Evolutionary conservation across 2,888 invertebrate species (phyloP).

Genomic region (Trissolcus brochymenae): DNA sequence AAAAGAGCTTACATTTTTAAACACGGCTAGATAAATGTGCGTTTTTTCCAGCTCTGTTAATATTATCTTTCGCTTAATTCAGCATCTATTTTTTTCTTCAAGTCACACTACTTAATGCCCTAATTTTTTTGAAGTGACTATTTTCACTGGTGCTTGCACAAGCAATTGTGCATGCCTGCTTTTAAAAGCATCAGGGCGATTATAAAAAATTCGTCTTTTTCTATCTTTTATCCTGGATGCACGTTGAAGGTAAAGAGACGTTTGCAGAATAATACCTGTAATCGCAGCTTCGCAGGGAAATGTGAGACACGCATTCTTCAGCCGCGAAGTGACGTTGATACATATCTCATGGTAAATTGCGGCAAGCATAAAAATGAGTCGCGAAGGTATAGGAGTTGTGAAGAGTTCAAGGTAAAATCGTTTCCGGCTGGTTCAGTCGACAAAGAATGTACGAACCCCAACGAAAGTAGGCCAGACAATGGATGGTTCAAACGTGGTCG

Average conservation of each 20-base stretch:
- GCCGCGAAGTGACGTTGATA: constrained; percentile 20
- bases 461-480: constrained; percentile 62
- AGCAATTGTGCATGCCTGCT: constrained; percentile 13
- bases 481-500: constrained; percentile 61
- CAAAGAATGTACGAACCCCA: constrained; percentile 30
- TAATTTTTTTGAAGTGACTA: constrained; percentile 24
- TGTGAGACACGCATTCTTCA: constrained; percentile 9
- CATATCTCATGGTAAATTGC: constrained; percentile 31
- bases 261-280: constrained; percentile 30
- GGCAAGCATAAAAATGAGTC: constrained; percentile 36
- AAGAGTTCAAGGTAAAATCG: constrained; percentile 46
- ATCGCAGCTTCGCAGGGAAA: constrained; percentile 1
- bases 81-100: not conserved
- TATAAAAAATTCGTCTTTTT: constrained; percentile 25
- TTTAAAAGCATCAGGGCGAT: constrained; percentile 5
- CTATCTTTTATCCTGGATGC: constrained; percentile 14
- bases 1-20: not conserved
- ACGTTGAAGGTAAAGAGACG: constrained; percentile 15
- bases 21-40: not conserved
- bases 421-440: constrained; percentile 26
- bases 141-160: not conserved
- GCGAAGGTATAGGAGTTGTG: constrained; percentile 22
- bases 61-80: constrained; percentile 9
- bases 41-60: not conserved
- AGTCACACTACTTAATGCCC: constrained; percentile 6